Percentiles rank a stretch among this genome's conserved stretches.
Evolutionary conservation across 2,888 invertebrate genomes (phyloP).

Genomic region (Cerastis leucographa): DNA sequence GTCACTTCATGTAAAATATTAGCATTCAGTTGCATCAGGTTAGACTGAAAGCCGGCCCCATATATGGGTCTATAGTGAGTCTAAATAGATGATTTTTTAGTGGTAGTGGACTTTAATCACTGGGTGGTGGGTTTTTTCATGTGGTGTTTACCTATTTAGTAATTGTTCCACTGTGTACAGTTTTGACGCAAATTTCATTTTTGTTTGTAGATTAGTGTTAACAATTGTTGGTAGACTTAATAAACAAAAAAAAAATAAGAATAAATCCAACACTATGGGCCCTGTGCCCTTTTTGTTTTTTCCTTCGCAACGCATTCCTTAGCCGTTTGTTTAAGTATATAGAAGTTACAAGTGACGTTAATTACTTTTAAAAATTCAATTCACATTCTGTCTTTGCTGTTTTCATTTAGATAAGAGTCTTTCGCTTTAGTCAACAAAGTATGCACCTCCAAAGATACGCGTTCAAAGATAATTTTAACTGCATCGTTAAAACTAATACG

Average conservation of each 20-base stretch:
- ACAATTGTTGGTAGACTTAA: too few species aligned
- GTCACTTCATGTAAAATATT: neutral
- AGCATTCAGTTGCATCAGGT: neutral
- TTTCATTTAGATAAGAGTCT: neutral
- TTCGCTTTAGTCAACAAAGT: neutral
- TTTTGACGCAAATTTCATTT: too few species aligned
- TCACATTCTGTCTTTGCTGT: neutral
- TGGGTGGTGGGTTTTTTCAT: too few species aligned
- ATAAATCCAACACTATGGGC: neutral
- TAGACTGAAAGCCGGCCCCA: neutral
- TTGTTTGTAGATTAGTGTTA: too few species aligned
- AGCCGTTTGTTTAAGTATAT: neutral
- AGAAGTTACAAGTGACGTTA: neutral
- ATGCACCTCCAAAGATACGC: conserved; percentile 20
- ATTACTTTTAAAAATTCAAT: neutral
- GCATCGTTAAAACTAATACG: conserved; percentile 40
- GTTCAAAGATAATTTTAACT: conserved; percentile 31
- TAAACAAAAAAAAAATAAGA: too few species aligned
- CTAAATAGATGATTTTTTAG: neutral
- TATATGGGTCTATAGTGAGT: neutral
- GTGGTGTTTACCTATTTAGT: too few species aligned
- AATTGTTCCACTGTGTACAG: too few species aligned
- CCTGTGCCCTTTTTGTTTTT: neutral
- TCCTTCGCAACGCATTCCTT: neutral
- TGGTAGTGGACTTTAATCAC: neutral